A percentile compares a stretch with the other conserved stretches of the same genome.
Evolutionary conservation across 2,797 vertebrate species (phyloP).

Genomic region (Sebastes minor): DNA sequence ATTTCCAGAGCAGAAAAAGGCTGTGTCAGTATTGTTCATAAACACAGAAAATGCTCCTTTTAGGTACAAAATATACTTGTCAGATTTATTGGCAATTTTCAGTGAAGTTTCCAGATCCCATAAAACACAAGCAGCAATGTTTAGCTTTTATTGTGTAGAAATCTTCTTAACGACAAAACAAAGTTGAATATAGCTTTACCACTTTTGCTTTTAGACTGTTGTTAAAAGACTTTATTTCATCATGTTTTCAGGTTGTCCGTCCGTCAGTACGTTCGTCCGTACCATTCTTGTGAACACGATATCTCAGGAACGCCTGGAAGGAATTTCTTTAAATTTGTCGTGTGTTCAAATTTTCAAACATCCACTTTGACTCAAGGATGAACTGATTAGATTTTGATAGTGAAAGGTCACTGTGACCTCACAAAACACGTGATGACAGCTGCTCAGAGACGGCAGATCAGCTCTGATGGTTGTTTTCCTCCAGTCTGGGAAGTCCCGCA

Average conservation of each 20-base stretch:
- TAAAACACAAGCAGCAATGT: not conserved
- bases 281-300: not conserved
- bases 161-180: not conserved
- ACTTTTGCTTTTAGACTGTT: not conserved
- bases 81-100: not conserved
- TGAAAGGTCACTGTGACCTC: not conserved
- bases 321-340: not conserved
- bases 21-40: not conserved
- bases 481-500: too few relatives aligned
- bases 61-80: not conserved
- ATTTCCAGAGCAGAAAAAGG: not conserved
- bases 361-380: not conserved
- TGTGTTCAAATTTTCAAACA: too few relatives aligned
- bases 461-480: too few relatives aligned
- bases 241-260: too few relatives aligned
- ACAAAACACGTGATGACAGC: not conserved
- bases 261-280: not conserved
- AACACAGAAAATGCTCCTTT: not conserved
- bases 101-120: not conserved
- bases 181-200: not conserved
- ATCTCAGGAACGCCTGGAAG: accelerated
- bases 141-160: not conserved
- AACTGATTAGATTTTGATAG: not conserved
- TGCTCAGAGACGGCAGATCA: too few relatives aligned
- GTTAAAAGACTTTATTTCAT: not conserved